phyloP scores from a whole-genome alignment of 2,888 invertebrate species.

The Drosophila nr. perissopoda region DNA sequence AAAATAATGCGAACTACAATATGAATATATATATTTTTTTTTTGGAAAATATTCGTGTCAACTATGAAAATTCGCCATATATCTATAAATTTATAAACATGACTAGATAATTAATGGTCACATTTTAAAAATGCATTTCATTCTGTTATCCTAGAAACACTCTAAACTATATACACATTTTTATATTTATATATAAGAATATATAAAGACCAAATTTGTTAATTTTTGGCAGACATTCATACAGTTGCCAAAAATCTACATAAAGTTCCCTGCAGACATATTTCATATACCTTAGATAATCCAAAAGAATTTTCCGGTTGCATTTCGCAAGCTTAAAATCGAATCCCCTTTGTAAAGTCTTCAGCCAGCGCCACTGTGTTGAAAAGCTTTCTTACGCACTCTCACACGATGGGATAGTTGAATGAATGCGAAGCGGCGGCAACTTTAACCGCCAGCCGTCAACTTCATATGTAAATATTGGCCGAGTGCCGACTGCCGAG shows the following conservation, averaged over 20 bases:
- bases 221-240: not conserved
- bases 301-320: not conserved
- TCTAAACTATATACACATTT: not conserved
- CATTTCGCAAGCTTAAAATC: not conserved
- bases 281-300: not conserved
- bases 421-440: conserved; percentile 62
- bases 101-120: too few relatives aligned
- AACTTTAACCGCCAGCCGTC: conserved; percentile 51
- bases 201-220: not conserved
- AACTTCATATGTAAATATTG: conserved; percentile 79
- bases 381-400: conserved; percentile 54
- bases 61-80: not conserved
- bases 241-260: not conserved
- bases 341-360: conserved; percentile 6
- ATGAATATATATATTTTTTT: not conserved
- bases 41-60: not conserved
- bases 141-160: not conserved
- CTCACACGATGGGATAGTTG: conserved; percentile 58
- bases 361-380: conserved; percentile 21
- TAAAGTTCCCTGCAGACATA: not conserved
- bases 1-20: not conserved
- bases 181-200: not conserved
- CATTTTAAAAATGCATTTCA: not conserved
- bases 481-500: conserved; percentile 22
- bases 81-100: not conserved